phyloP scores from a whole-genome alignment of 2,888 invertebrate species.

The Acanthosepion pharaonis region DNA sequence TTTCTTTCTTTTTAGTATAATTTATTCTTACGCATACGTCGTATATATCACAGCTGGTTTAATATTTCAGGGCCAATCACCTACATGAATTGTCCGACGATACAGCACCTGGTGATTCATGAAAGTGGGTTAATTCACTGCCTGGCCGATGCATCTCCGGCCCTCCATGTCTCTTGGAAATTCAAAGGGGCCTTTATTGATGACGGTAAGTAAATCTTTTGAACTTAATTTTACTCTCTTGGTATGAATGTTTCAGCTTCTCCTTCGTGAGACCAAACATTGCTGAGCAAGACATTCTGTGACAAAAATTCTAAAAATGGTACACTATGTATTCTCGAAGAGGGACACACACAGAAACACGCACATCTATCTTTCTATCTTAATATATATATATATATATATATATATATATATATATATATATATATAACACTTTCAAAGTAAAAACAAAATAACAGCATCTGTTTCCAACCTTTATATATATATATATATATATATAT shows the following conservation, averaged over 20 bases:
- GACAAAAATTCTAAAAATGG: not conserved
- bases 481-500: no score
- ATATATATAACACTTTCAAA: no score
- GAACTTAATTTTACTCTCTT: not conserved
- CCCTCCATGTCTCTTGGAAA: slow-evolving; percentile 34
- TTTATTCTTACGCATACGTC: no score
- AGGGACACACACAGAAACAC: not conserved
- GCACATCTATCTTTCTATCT: not conserved
- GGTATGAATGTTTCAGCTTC: not conserved
- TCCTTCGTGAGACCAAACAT: no score
- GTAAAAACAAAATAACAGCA: no score
- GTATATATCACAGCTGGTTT: not conserved
- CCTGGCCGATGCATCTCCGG: not conserved
- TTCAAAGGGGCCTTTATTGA: slow-evolving; percentile 17
- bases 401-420: not conserved
- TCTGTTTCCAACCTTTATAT: no score
- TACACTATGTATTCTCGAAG: not conserved
- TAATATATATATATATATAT: slow-evolving; percentile 24
- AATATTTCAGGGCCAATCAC: slow-evolving; percentile 8
- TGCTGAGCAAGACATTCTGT: not conserved
- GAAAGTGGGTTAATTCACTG: not conserved
- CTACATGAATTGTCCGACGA: not conserved
- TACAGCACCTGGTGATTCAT: not conserved
- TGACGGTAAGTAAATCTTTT: not conserved
- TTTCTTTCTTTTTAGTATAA: no score